Evolutionary conservation across 2,113 vertebrate genomes (phyloP).

Genomic region (Cichladusa arquata): DNA sequence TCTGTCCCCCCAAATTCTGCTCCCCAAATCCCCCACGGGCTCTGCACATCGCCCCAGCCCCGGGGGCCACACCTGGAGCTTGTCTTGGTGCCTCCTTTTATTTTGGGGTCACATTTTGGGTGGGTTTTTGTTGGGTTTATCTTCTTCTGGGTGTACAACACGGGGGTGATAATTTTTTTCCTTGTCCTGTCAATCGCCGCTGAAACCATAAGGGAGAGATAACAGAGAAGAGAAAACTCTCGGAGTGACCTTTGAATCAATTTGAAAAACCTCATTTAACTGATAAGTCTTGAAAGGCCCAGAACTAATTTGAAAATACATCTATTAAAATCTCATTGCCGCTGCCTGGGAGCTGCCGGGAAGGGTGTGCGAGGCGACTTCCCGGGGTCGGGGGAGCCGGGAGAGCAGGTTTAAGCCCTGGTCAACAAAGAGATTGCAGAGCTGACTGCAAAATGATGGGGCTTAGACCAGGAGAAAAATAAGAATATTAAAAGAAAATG

Average conservation of each 20-base stretch:
- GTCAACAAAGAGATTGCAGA: conserved; percentile 50
- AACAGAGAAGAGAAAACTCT: conserved; percentile 53
- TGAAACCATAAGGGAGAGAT: conserved; percentile 62
- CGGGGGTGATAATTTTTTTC: background rate
- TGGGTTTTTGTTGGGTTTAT: background rate
- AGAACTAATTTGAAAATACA: conserved; percentile 74
- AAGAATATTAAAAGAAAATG: background rate
- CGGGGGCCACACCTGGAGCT: accelerated
- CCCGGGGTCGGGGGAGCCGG: background rate
- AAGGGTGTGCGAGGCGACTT: conserved; percentile 37
- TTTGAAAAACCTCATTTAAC: conserved; percentile 69
- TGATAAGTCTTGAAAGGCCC: conserved; percentile 76
- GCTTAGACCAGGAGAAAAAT: background rate
- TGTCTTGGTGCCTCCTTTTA: background rate
- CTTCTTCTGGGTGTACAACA: background rate
- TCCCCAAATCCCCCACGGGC: background rate
- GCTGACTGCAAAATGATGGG: background rate
- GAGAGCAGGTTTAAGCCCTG: conserved; percentile 30
- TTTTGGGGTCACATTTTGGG: background rate
- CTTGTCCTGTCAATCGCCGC: conserved; percentile 5
- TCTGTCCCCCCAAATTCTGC: background rate
- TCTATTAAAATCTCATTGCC: conserved; percentile 75
- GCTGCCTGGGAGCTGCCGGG: conserved; percentile 24
- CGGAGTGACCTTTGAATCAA: conserved; percentile 70
- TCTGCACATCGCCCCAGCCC: background rate